Base-by-base conservation (phyloP, 2,888 invertebrate species). In the Lasioglossum zephyrum region DNA sequence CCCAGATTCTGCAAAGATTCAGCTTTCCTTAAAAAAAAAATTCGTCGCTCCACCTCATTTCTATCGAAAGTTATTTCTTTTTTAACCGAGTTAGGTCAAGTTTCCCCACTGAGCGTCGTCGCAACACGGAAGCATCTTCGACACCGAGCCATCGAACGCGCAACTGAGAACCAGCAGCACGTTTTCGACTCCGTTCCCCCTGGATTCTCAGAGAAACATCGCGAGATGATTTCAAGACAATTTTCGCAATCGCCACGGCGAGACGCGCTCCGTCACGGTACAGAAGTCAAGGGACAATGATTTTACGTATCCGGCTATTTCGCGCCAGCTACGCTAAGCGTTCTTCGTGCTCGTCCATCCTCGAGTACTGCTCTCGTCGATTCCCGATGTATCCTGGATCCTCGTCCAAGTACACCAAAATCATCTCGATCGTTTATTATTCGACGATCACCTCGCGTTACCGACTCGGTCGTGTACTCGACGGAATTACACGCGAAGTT, bases 301-400 rank as follows among this genome's bases (percentile, higher is more conserved):
- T 87, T 87, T 86, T 79, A 77, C 86, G 81, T 79, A 77, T 84
- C 81, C 86, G 83, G 87, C 75, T 72, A 77, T 77, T 81, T 83
- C 81, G 66, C 31, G 72, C 18, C 16, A 36, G 4, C 49, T 6
- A 73, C 44, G 60, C 39, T 44, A 18, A 18, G 60, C 57, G n/a
- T 47, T 31, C 70, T 70, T 70, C 70, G 41, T 70, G 70, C n/a
- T 70, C n/a, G 70, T 41, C 69, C 69, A 5, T 70, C 41, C 36
- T 31, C 63, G 16, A 26, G 31, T 18, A 31, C 31, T 31, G 8
- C 1, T 6, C 36, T 63, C 63, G 16, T 63, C 18, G 63, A 63
- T 63, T 36, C 36, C 8, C 8, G 63, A 63, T 36, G 16, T 63
- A 13, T 13, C 16, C 63, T 63, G 8, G 63, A 63, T 63, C 31